A percentile compares a stretch with the other conserved stretches of the same genome.
These are phyloP conservation scores for Pycnonotus jocosus DNA, from an alignment of 2,113 vertebrate species.

Conservation along the genomic window DNA sequence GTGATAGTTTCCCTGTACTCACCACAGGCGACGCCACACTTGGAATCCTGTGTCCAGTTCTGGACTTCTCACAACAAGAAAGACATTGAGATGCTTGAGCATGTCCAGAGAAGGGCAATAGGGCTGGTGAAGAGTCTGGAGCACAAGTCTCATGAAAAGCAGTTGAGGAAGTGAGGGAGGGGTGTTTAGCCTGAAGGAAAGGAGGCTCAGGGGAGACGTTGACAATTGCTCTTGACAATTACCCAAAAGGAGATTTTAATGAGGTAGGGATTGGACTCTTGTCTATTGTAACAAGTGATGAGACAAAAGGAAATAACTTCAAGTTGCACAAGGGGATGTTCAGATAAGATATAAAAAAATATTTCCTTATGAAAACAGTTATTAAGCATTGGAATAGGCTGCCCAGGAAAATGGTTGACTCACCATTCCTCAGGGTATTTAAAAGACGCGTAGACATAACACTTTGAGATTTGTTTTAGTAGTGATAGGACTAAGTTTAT, in stretches of 20 bases:
- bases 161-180: background rate
- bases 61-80: background rate
- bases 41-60: background rate
- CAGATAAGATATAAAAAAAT: background rate
- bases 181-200: background rate
- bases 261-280: background rate
- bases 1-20: too few species aligned
- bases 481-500: too few species aligned
- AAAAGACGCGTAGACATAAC: background rate
- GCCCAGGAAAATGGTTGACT: background rate
- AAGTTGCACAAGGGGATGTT: background rate
- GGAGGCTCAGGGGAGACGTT: background rate
- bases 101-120: background rate
- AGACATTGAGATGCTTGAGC: background rate
- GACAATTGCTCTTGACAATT: background rate
- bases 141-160: background rate
- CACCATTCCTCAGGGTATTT: background rate
- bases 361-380: background rate
- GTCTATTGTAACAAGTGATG: background rate
- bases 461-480: background rate
- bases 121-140: background rate
- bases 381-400: background rate
- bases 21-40: fast-evolving
- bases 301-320: background rate
- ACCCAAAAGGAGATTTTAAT: background rate